Evolutionary conservation across 2,888 invertebrate genomes (phyloP).

Genomic region (Plusia festucae): DNA sequence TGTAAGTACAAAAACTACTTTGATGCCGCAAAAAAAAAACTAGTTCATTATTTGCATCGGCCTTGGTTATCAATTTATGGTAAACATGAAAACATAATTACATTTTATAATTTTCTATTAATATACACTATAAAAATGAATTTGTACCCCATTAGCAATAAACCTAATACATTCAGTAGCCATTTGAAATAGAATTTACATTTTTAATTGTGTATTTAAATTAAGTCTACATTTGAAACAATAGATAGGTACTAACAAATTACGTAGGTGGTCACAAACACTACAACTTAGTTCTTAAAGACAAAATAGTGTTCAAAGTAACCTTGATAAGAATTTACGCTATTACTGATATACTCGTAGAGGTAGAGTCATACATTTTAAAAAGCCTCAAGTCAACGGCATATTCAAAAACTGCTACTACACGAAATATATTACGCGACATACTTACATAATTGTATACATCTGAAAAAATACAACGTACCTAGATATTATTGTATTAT

Average conservation of each 20-base stretch:
- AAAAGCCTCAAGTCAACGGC: too few species aligned
- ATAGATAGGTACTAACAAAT: not conserved
- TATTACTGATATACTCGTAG: too few species aligned
- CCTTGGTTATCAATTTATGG: not conserved
- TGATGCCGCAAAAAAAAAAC: too few species aligned
- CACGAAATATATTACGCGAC: too few species aligned
- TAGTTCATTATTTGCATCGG: not conserved
- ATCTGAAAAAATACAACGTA: not conserved
- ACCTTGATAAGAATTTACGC: not conserved
- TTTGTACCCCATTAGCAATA: not conserved
- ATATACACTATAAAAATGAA: not conserved
- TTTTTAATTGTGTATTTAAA: not conserved
- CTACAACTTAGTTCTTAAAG: not conserved
- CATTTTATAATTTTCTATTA: too few species aligned
- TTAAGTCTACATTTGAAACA: not conserved
- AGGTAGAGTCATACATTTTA: too few species aligned
- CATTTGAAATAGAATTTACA: not conserved
- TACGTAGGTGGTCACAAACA: not conserved
- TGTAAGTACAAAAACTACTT: too few species aligned
- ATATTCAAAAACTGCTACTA: too few species aligned
- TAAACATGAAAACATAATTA: not conserved
- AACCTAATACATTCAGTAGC: not conserved
- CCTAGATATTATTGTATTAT: too few species aligned
- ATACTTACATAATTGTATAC: not conserved
- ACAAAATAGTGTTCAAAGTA: not conserved